A percentile compares a stretch with the other conserved stretches of the same genome.
These are phyloP conservation scores for Pediacus dermestoides DNA, from an alignment of 2,888 invertebrate genomes.

Conservation along the genomic window DNA sequence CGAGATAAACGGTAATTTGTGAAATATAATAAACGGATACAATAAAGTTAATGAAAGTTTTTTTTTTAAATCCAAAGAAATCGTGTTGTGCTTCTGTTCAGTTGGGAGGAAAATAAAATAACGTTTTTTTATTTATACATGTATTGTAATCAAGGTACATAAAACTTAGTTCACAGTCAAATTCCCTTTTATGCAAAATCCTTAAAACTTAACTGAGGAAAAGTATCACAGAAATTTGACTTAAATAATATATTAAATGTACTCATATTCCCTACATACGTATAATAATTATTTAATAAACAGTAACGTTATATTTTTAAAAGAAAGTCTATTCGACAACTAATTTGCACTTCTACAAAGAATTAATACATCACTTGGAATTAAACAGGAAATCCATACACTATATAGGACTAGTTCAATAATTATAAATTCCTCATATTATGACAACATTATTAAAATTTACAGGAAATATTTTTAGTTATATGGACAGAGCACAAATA, in stretches of 20 bases:
- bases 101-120: too few species aligned
- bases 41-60: too few species aligned
- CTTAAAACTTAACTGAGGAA: conserved; percentile 28
- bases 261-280: conserved; percentile 5
- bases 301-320: conserved; percentile 10
- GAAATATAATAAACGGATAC: too few species aligned
- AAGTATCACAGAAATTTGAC: conserved; percentile 43
- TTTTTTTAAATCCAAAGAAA: too few species aligned
- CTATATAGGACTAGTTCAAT: conserved; percentile 10
- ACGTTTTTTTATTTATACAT: too few species aligned
- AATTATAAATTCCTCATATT: conserved; percentile 13
- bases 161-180: conserved; percentile 26
- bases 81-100: too few species aligned
- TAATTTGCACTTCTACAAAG: conserved; percentile 7
- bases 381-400: conserved; percentile 7
- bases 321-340: conserved; percentile 1
- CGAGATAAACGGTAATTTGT: too few species aligned
- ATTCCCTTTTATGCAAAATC: conserved; percentile 25
- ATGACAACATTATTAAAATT: conserved; percentile 23
- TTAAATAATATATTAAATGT: conserved; percentile 25
- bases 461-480: conserved; percentile 11
- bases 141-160: conserved; percentile 5
- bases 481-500: conserved; percentile 23
- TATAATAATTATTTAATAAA: conserved; percentile 12
- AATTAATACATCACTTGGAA: conserved; percentile 14